phyloP scores from a whole-genome alignment of 2,113 vertebrate genomes.

The Microcebus murinus region DNA sequence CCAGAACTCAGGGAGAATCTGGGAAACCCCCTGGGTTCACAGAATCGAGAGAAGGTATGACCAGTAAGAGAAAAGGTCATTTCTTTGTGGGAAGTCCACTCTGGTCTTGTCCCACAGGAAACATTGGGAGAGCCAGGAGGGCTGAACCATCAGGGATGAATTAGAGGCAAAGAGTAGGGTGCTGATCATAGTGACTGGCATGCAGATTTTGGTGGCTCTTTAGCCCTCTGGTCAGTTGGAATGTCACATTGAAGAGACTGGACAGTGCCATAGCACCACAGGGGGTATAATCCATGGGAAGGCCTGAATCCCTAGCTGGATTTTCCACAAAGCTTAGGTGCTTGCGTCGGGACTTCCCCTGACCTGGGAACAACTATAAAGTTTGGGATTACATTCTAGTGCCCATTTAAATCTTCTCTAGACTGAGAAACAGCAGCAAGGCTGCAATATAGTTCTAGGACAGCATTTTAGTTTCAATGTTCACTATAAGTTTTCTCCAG shows the following conservation, averaged over 20 bases:
- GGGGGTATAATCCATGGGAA: background rate
- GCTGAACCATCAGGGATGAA: background rate
- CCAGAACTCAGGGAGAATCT: background rate
- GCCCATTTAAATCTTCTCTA: background rate
- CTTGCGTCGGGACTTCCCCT: background rate
- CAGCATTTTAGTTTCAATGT: background rate
- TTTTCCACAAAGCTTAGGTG: background rate
- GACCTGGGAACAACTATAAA: background rate
- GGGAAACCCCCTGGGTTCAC: background rate
- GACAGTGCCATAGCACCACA: background rate
- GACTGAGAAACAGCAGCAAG: background rate
- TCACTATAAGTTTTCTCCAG: background rate
- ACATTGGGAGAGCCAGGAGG: background rate
- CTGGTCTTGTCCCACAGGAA: background rate
- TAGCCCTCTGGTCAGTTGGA: background rate
- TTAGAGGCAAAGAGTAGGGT: background rate
- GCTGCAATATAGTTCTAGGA: background rate
- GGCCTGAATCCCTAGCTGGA: background rate
- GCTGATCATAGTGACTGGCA: background rate
- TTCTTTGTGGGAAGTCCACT: background rate
- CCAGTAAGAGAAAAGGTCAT: background rate
- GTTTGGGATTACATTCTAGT: background rate
- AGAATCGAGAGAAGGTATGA: background rate
- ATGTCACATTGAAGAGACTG: background rate
- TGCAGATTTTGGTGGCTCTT: background rate